phyloP scores from a whole-genome alignment of 2,113 vertebrate genomes.

The Xiphias gladius region DNA sequence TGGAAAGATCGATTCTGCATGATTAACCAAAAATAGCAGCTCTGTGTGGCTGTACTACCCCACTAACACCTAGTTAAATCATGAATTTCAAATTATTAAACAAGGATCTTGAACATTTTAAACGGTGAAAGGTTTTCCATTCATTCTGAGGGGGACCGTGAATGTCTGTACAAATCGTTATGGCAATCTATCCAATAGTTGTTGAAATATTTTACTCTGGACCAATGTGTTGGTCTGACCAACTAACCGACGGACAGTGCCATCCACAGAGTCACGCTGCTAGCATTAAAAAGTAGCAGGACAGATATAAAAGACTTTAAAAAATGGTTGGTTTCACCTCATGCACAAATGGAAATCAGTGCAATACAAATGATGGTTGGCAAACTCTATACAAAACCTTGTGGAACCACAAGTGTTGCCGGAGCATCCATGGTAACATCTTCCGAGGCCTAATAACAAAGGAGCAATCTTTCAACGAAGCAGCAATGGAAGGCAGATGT shows the following conservation, averaged over 20 bases:
- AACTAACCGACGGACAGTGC: not conserved
- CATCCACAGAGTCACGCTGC: not conserved
- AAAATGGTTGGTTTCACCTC: not conserved
- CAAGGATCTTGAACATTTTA: too few relatives aligned
- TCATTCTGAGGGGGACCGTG: too few relatives aligned
- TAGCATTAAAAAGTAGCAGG: not conserved
- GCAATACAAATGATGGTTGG: not conserved
- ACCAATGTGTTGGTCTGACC: not conserved
- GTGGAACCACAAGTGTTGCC: not conserved
- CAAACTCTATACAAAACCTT: conserved; percentile 7
- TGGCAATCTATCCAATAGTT: not conserved
- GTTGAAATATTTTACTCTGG: not conserved
- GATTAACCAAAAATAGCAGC: too few relatives aligned
- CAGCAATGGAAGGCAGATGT: conserved; percentile 54
- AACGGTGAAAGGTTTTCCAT: too few relatives aligned
- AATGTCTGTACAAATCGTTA: not conserved
- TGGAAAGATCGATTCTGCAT: not conserved
- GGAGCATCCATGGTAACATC: not conserved
- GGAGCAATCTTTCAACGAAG: conserved; percentile 1
- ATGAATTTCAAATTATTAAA: too few relatives aligned
- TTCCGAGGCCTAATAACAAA: conserved; percentile 26
- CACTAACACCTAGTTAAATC: too few relatives aligned
- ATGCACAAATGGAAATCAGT: not conserved
- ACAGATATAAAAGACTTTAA: not conserved
- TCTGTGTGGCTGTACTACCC: not conserved